Evolutionary conservation across 2,113 vertebrate species (phyloP).

Genomic region (Leucosticte australis): DNA sequence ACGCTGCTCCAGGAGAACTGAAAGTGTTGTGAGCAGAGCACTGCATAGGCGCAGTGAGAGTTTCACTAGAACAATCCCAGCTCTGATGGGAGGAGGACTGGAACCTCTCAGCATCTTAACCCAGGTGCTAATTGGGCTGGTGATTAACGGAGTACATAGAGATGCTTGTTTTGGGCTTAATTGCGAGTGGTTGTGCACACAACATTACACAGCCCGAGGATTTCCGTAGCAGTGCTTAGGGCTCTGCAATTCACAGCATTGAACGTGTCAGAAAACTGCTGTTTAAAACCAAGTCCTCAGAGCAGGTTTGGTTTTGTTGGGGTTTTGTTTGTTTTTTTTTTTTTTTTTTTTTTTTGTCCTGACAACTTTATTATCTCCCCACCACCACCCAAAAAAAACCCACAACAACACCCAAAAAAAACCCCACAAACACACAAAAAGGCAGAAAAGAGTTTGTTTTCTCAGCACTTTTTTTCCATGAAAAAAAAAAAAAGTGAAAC

Average conservation of each 20-base stretch:
- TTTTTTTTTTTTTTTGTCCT: background rate
- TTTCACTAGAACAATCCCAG: background rate
- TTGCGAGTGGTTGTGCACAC: background rate
- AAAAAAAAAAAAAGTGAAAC: background rate
- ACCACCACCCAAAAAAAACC: no score
- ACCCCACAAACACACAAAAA: background rate
- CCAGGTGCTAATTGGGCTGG: background rate
- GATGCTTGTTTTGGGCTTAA: background rate
- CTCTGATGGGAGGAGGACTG: background rate
- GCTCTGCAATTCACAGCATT: background rate
- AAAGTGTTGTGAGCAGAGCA: background rate
- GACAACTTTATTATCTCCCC: background rate
- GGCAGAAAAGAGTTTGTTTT: background rate
- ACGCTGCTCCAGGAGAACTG: background rate
- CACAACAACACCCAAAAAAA: no score
- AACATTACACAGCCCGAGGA: background rate
- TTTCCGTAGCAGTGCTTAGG: background rate
- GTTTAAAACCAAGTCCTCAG: background rate
- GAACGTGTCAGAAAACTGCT: background rate
- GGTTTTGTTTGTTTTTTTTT: background rate
- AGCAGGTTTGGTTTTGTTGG: background rate
- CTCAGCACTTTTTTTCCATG: background rate
- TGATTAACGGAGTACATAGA: background rate
- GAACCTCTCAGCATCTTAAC: background rate
- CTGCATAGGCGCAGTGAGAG: background rate